These are phyloP conservation scores for Villa cingulata DNA, from an alignment of 2,888 invertebrate species.

Conservation along the genomic window DNA sequence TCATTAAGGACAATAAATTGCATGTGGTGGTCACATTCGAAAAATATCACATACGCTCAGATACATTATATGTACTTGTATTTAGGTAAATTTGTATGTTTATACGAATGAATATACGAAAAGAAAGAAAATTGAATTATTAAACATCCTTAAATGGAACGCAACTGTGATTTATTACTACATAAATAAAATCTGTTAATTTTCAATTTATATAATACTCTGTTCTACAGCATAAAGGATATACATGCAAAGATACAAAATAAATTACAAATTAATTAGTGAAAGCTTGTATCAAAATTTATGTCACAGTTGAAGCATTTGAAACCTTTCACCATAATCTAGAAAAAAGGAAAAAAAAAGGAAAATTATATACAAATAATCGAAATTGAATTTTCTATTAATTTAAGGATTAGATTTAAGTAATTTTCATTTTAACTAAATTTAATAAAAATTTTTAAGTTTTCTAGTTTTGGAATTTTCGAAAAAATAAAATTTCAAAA, in stretches of 20 bases:
- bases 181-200: not conserved
- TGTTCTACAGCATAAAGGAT: no score
- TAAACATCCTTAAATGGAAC: not conserved
- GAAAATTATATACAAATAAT: no score
- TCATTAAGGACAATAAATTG: conserved; percentile 8
- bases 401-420: no score
- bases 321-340: no score
- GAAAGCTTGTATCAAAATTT: not conserved
- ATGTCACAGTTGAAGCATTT: no score
- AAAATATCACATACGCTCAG: not conserved
- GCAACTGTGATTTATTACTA: conserved; percentile 8
- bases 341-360: not conserved
- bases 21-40: conserved; percentile 3
- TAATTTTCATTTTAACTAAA: no score
- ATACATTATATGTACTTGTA: no score
- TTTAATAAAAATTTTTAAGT: no score
- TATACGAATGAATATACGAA: not conserved
- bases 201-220: not conserved
- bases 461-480: no score
- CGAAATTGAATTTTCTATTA: no score
- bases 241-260: not conserved
- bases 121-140: not conserved
- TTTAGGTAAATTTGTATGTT: no score
- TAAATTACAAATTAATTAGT: not conserved
- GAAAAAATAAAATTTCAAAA: no score